Evolutionary conservation across 2,888 invertebrate genomes (phyloP).

Genomic region (Caenorhabditis doughertyi): DNA sequence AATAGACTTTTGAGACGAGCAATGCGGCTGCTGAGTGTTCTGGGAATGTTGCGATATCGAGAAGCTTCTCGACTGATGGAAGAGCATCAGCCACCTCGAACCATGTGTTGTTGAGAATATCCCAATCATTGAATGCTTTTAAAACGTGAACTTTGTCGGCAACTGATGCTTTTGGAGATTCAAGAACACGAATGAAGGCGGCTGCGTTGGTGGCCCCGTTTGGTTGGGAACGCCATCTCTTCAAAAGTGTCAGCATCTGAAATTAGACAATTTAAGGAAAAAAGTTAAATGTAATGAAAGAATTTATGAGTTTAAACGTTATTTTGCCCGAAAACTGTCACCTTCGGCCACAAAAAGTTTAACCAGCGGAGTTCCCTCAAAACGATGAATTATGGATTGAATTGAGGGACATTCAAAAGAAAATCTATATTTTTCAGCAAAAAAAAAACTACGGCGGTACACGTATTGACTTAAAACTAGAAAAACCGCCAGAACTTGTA

Average conservation of each 20-base stretch:
- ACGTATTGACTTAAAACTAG: too few relatives aligned
- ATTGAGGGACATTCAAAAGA: too few relatives aligned
- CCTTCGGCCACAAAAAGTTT: too few relatives aligned
- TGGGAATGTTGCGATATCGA: constrained; percentile 44
- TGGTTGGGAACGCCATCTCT: constrained; percentile 61
- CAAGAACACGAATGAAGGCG: constrained; percentile 63
- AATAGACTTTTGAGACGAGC: constrained; percentile 62
- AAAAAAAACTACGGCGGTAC: too few relatives aligned
- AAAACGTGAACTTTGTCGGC: constrained; percentile 56
- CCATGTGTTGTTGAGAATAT: constrained; percentile 59
- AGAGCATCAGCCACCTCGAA: constrained; percentile 63
- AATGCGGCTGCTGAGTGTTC: constrained; percentile 47
- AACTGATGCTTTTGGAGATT: constrained; percentile 33
- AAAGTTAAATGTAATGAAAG: not conserved
- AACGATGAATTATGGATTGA: too few relatives aligned
- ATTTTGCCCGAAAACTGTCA: too few relatives aligned
- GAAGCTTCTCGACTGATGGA: constrained; percentile 53
- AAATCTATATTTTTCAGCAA: too few relatives aligned
- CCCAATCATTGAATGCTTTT: constrained; percentile 63
- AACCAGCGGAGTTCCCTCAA: too few relatives aligned
- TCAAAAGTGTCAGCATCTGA: constrained; percentile 68
- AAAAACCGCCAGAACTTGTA: too few relatives aligned
- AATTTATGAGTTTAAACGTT: too few relatives aligned
- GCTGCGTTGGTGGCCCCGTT: constrained; percentile 62
- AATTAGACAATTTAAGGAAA: constrained; percentile 4